Evolutionary conservation across 1,140 invertebrate species (phyloP).

Genomic region (Macrobrachium rosenbergii): DNA sequence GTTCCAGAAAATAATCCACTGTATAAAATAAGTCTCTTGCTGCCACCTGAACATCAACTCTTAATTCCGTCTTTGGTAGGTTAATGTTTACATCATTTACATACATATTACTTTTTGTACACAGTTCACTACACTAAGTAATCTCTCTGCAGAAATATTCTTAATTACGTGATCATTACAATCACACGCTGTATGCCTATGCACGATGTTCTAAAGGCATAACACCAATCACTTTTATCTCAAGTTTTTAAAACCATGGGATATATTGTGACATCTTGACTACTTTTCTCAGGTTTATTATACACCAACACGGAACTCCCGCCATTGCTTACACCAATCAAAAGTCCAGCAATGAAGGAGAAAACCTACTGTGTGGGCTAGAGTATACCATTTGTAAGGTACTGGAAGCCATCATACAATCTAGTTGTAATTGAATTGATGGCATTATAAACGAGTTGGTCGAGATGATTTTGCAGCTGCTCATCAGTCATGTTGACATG

Average conservation of each 20-base stretch:
- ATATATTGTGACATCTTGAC: too few species aligned
- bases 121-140: conserved; percentile 54
- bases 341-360: not conserved
- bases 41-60: not conserved
- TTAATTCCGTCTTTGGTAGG: conserved; percentile 50
- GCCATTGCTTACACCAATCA: not conserved
- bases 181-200: not conserved
- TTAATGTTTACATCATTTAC: conserved; percentile 20
- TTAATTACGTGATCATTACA: not conserved
- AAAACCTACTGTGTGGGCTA: conserved; percentile 68
- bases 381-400: conserved; percentile 97
- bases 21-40: not conserved
- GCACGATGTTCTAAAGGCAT: not conserved
- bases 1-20: not conserved
- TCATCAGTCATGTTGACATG: conserved; percentile 95
- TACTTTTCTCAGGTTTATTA: not conserved
- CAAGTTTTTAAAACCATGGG: too few species aligned
- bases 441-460: conserved; percentile 93
- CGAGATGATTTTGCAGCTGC: conserved; percentile 92
- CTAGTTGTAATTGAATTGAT: conserved; percentile 97
- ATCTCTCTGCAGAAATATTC: conserved; percentile 13
- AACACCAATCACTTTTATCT: not conserved
- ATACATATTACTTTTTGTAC: conserved; percentile 34
- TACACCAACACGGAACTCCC: not conserved
- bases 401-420: conserved; percentile 99